These are phyloP conservation scores for Tetragnatha versicolor DNA, from an alignment of 1,140 invertebrate genomes.

Conservation along the genomic window DNA sequence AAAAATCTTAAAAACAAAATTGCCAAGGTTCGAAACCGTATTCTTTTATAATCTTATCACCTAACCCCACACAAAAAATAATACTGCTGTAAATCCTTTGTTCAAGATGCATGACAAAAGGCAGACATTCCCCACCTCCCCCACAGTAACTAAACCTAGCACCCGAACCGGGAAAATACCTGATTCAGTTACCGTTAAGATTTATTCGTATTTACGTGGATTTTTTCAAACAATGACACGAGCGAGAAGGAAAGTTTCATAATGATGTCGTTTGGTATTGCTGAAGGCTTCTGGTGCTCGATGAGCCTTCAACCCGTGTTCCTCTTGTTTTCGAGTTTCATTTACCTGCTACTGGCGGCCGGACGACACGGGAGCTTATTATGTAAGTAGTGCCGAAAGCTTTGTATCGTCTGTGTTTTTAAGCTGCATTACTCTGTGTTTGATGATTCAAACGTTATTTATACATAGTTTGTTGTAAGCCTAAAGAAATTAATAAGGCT, in stretches of 20 bases:
- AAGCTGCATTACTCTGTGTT: too few relatives aligned
- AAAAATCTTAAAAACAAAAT: too few relatives aligned
- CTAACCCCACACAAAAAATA: neutral
- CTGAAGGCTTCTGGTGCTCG: slow-evolving; percentile 14
- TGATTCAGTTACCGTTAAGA: slow-evolving; percentile 42
- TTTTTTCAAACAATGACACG: slow-evolving; percentile 44
- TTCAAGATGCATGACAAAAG: neutral
- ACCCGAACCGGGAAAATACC: slow-evolving; percentile 27
- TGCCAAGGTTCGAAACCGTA: too few relatives aligned
- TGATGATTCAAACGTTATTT: too few relatives aligned
- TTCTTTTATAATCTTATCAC: too few relatives aligned
- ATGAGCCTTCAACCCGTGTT: slow-evolving; percentile 2
- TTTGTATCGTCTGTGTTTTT: too few relatives aligned
- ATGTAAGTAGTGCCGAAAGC: slow-evolving; percentile 33
- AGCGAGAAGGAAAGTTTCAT: slow-evolving; percentile 37
- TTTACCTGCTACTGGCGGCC: neutral
- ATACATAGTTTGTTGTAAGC: too few relatives aligned
- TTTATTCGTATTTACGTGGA: slow-evolving; percentile 32
- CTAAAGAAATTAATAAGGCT: too few relatives aligned
- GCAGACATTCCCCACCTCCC: neutral
- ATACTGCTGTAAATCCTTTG: neutral
- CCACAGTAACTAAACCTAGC: slow-evolving; percentile 15
- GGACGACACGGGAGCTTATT: neutral
- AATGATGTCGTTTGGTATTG: slow-evolving; percentile 31
- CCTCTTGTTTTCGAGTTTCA: slow-evolving; percentile 14